phyloP scores from a whole-genome alignment of 2,797 vertebrate species.

The Fistularia tabacaria region DNA sequence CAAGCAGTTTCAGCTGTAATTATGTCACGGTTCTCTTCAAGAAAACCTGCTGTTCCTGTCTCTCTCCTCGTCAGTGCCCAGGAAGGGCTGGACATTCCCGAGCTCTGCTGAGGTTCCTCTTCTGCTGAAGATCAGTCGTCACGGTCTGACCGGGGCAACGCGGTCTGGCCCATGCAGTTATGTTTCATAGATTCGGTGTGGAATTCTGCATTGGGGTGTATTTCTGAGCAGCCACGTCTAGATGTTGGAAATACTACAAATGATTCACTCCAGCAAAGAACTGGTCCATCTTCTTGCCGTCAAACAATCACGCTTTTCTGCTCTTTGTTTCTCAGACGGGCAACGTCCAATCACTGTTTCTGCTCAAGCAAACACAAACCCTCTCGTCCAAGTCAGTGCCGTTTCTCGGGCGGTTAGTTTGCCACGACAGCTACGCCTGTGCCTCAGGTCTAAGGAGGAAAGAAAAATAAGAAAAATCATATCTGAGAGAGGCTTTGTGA shows the following conservation, averaged over 20 bases:
- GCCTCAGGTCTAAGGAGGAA: neutral
- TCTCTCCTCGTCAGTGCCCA: too few relatives aligned
- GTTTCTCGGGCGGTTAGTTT: neutral
- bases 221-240: neutral
- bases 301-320: conserved; percentile 1
- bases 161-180: too few relatives aligned
- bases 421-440: neutral
- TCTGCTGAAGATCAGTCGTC: too few relatives aligned
- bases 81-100: too few relatives aligned
- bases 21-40: too few relatives aligned
- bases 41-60: too few relatives aligned
- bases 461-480: neutral
- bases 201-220: too few relatives aligned
- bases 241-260: too few relatives aligned
- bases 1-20: too few relatives aligned
- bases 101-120: too few relatives aligned
- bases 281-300: conserved; percentile 17
- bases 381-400: neutral
- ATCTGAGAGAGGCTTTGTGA: neutral
- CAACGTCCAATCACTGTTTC: conserved; percentile 10
- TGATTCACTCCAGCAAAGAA: neutral
- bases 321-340: neutral
- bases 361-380: conserved; percentile 16
- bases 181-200: too few relatives aligned
- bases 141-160: too few relatives aligned